Base-by-base conservation (phyloP, 2,888 invertebrate species). In the Lathronympha strigana region DNA sequence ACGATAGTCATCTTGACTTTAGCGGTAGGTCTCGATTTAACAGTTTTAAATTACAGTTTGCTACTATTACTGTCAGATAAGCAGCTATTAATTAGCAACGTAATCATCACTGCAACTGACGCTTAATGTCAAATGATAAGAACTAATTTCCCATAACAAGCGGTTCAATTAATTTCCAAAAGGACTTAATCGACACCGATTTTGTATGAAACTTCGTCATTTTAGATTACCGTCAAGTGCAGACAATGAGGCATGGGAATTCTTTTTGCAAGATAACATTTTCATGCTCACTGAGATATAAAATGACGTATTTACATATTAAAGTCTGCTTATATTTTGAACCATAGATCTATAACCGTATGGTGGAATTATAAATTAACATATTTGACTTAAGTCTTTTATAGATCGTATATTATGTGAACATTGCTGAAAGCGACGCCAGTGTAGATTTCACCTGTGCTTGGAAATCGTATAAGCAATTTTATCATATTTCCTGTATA, bases 191-290 rank as follows among this genome's bases (percentile, higher is more conserved):
- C 19, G 6, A 3, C 43, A 4, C 5, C 2, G 8, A 13, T 19
- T 28, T 17, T 19, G 11, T 45, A 55, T 45, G 4, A 43, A 57
- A n/a, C 9, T 19, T 21, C 0, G 21, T 9, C 31, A 19, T 21
- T 55, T 43, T 31, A n/a, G 43, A 11, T 17, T 9, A 43, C 8
- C 13, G 4, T 8, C 9, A 31, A 25, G 21, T 5, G 6, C 25
- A 40, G 17, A 57, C 57, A 45, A 55, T 40, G 51, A 53, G 21
- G n/a, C 43, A 19, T 57, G 57, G 57, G 57, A 57, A 45, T 13
- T 31, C 3, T 57, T 57, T 45, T 57, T 43, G 43, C 31, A 43
- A 57, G 28, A 31, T 45, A 57, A 45, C 9, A 31, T 57, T 36
- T 23, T 4, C n/a, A 15, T 9, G 36, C 23, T 53, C 23, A 36